Conservation (phyloP, 2,888 invertebrate species). For the Zele albiditarsus region DNA sequence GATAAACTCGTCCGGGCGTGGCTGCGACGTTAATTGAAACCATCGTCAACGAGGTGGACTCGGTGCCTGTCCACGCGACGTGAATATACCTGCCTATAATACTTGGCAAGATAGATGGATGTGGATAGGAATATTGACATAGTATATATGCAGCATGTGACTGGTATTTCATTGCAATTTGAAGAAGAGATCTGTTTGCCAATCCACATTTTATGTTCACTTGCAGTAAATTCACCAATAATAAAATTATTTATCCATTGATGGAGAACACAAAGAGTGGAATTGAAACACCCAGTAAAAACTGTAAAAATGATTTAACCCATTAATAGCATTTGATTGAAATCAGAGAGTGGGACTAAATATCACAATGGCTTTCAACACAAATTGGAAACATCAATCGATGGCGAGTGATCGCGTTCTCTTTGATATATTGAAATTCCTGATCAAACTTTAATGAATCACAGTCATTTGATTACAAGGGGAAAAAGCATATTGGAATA, state of each 20-base stretch:
- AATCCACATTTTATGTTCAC: neutral
- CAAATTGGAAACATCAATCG: neutral
- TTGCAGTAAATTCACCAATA: neutral
- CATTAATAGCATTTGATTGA: neutral
- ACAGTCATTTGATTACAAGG: neutral
- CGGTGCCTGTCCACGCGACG: conserved; percentile 35
- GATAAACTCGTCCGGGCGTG: conserved; percentile 55
- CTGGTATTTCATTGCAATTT: neutral
- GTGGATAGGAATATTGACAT: conserved; percentile 39
- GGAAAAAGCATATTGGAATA: neutral
- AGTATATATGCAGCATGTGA: conserved; percentile 18
- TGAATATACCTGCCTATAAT: conserved; percentile 31
- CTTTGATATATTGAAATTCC: neutral
- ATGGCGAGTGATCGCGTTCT: neutral
- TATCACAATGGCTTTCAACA: neutral
- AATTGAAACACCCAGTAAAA: neutral
- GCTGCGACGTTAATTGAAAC: conserved; percentile 57
- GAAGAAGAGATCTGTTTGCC: conserved; percentile 9
- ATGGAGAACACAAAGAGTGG: neutral
- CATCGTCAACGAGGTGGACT: conserved; percentile 42
- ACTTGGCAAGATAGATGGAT: conserved; percentile 37
- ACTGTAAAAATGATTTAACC: neutral
- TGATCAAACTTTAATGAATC: neutral
- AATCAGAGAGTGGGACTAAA: neutral
- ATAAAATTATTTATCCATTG: neutral